Base-by-base conservation (phyloP, 1,140 invertebrate species). In the Rhyacophila brunnea region DNA sequence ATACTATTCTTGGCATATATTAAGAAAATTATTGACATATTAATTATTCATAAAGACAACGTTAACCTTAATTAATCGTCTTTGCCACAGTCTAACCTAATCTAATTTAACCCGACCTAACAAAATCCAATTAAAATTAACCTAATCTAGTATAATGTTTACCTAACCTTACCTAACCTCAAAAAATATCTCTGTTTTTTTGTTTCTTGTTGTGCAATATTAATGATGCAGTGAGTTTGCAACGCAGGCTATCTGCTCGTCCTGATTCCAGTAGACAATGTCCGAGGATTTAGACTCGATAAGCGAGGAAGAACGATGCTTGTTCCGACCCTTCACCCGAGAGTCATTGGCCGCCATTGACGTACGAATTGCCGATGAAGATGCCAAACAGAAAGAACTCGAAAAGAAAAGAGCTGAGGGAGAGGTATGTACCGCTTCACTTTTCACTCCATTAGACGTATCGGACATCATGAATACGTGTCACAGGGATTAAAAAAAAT, bases 281-380 rank as follows among this genome's bases (percentile, higher is more conserved):
- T 92, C 88, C 87, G 88, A 90, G 84, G 87, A 86, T 85, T 91
- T 87, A 85, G 86, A 88, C 84, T 90, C 88, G 82, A 83, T 88
- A 84, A 89, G 88, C 85, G 89, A 91, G 87, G 90, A 93, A 89
- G 90, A 92, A 87, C 88, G 87, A 83, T 89, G 89, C 83, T 85
- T 92, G 86, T 98, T 97, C 90, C 90, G 90, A 87, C 93, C 93
- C 82, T 97, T 97, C 85, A 97, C 95, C 75, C 86, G 93, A 81
- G 94, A 97, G 83, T 96, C 94, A 80, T 84, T 96, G 79, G 87
- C 90, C 79, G 87, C 87, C 78, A 95, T 97, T 80, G 91, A 96
- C 83, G 83, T 88, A 78, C 88, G 93, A 71, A 95, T 96, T 79
- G 90, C 91, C 71, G 92, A 93, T 79, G 93, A 96, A 85, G 83